phyloP scores from a whole-genome alignment of 2,113 vertebrate species.

The Bujurquina vittata region DNA sequence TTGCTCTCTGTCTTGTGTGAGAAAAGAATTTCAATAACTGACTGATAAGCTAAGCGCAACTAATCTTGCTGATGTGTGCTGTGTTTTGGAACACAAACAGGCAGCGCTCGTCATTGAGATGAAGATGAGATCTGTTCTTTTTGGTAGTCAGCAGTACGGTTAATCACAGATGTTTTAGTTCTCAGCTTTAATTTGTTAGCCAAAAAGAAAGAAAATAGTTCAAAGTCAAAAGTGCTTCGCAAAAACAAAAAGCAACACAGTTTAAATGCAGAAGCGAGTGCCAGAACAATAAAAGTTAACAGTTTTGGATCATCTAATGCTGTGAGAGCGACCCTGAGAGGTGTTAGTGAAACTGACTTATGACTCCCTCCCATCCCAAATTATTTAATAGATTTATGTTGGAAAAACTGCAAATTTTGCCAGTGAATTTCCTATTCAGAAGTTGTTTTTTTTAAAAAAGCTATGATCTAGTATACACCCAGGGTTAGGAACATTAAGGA shows the following conservation, averaged over 20 bases:
- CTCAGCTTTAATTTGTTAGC: neutral
- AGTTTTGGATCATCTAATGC: slow-evolving; percentile 18
- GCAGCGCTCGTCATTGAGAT: neutral
- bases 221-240: neutral
- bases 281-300: neutral
- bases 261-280: neutral
- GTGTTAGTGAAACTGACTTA: slow-evolving; percentile 29
- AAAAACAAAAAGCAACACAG: neutral
- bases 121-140: slow-evolving; percentile 26
- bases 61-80: slow-evolving; percentile 33
- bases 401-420: neutral
- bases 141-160: neutral
- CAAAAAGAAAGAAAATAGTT: neutral
- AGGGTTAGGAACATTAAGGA: neutral
- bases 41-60: slow-evolving; percentile 16
- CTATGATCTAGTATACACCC: too few relatives aligned
- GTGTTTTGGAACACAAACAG: slow-evolving; percentile 11
- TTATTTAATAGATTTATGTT: neutral
- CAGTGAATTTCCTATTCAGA: too few relatives aligned
- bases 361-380: neutral
- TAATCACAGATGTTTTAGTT: neutral
- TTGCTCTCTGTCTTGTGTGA: slow-evolving; percentile 26
- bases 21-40: slow-evolving; percentile 33
- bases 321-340: neutral
- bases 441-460: too few relatives aligned